Percentiles rank a stretch among this genome's conserved stretches.
These are phyloP conservation scores for Synanthedon andrenaeformis DNA, from an alignment of 2,888 invertebrate species.

Conservation along the genomic window DNA sequence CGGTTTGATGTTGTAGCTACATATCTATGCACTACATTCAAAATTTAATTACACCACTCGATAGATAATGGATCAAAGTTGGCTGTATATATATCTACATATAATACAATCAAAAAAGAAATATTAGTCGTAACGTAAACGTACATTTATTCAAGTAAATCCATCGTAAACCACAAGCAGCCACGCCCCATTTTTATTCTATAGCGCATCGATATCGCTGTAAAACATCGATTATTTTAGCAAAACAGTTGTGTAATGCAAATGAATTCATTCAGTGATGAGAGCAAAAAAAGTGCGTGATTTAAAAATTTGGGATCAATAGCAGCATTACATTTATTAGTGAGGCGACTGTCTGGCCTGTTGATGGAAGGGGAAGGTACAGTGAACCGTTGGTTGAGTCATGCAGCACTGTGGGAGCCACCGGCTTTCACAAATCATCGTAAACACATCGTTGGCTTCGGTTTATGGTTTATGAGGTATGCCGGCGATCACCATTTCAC, in stretches of 20 bases:
- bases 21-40: too few relatives aligned
- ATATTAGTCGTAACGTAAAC: too few relatives aligned
- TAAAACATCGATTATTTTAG: constrained; percentile 10
- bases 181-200: too few relatives aligned
- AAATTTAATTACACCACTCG: too few relatives aligned
- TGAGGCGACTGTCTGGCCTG: neutral
- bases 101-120: too few relatives aligned
- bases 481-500: neutral
- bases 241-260: constrained; percentile 13
- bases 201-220: too few relatives aligned
- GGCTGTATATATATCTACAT: too few relatives aligned
- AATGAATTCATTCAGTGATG: neutral
- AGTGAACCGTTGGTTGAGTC: constrained; percentile 37
- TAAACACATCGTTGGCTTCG: constrained; percentile 41
- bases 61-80: too few relatives aligned
- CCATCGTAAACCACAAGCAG: too few relatives aligned
- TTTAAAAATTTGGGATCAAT: constrained; percentile 22
- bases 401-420: constrained; percentile 12
- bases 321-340: constrained; percentile 5
- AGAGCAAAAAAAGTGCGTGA: neutral
- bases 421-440: constrained; percentile 67
- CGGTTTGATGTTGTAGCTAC: too few relatives aligned
- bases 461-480: constrained; percentile 3
- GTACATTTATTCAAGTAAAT: too few relatives aligned
- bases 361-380: constrained; percentile 15